Base-by-base conservation (phyloP, 2,113 vertebrate genomes). In the Petromus typicus region DNA sequence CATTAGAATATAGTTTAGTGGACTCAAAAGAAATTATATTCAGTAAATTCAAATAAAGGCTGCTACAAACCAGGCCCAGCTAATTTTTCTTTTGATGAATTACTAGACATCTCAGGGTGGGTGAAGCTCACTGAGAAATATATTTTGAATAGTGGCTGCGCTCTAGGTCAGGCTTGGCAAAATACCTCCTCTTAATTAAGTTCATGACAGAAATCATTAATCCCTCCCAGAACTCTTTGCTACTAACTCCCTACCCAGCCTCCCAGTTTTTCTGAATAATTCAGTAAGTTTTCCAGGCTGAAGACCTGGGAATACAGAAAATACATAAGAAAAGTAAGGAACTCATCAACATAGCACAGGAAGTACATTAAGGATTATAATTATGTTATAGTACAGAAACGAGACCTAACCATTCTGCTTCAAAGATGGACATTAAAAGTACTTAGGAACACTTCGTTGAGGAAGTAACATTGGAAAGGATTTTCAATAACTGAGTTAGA, bases 51-150 rank as follows among this genome's bases (percentile, higher is more conserved):
- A 93, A 95, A 79, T 40, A 95, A 93, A 37, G 30, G 51, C 45
- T 57, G 9, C 48, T 20, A 81, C 4, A 92, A 93, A 51, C 18
- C 81, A 95, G 78, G 43, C 6, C 25, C 67, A 90, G 27, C 25
- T 84, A 91, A 85, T 22, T 79, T 93, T 93, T 94, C 20, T 78
- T 93, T 85, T 93, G 34, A 73, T 83, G 87, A 96, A 57, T 92
- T 71, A 84, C 43, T 91, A 59, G 54, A 89, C 16, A 93, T 91
- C 22, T 56, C 32, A 5, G 7, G 18, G 10, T 30, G 43, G 18
- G 6, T 18, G 80, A 82, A 90, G 30, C 71, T 25, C 51, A 85
- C 54, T 90, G 79, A 71, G 12, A 93, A 94, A 73, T 43, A 51
- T 67, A 71, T 59, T 82, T 92, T 91, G 51, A 86, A 27, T 82